A percentile compares a stretch with the other conserved stretches of the same genome.
Evolutionary conservation across 2,888 invertebrate genomes (phyloP).

Genomic region (Troglohyphantes excavatus): DNA sequence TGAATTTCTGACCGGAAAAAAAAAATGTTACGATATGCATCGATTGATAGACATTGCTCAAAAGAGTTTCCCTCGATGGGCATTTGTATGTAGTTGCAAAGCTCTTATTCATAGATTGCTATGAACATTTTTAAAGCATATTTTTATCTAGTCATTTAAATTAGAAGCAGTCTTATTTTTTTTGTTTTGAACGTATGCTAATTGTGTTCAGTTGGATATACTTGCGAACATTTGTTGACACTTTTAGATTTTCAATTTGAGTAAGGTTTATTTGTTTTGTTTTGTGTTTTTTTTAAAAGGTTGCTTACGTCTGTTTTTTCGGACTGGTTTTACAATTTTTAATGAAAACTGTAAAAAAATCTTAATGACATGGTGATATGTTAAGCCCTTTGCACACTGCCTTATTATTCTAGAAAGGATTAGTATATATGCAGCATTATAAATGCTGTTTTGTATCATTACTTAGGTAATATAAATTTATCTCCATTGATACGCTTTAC

Average conservation of each 20-base stretch:
- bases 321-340: conserved; percentile 55
- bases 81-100: conserved; percentile 78
- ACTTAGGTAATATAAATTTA: conserved; percentile 62
- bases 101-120: conserved; percentile 77
- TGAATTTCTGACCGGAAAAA: conserved; percentile 46
- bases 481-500: conserved; percentile 66
- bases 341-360: conserved; percentile 49
- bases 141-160: conserved; percentile 77
- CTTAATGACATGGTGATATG: conserved; percentile 76
- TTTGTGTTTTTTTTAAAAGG: conserved; percentile 30
- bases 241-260: not conserved
- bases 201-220: conserved; percentile 20
- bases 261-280: conserved; percentile 45
- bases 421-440: conserved; percentile 74
- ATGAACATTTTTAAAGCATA: conserved; percentile 72
- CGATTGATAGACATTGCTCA: conserved; percentile 76
- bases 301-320: conserved; percentile 48
- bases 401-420: conserved; percentile 77
- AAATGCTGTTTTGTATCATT: conserved; percentile 78
- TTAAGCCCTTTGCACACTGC: conserved; percentile 79
- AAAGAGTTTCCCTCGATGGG: conserved; percentile 75
- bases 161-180: conserved; percentile 42
- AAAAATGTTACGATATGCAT: conserved; percentile 72
- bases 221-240: conserved; percentile 12
- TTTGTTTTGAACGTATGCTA: conserved; percentile 21